Conservation (phyloP, 2,888 invertebrate species). For the Coremacera marginata region DNA sequence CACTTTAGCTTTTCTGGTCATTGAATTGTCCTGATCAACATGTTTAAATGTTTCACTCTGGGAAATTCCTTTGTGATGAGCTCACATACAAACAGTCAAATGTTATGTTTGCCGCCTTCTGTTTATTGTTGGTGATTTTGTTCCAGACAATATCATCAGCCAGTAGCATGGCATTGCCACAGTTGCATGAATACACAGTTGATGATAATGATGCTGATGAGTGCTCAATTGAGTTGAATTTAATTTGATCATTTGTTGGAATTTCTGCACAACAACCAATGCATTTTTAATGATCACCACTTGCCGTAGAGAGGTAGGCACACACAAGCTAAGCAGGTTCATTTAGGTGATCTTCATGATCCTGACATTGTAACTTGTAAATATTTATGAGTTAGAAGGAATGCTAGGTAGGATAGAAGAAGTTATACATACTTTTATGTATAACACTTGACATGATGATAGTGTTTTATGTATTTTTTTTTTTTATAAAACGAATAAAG, state of each 20-base stretch:
- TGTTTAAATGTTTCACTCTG: conserved; percentile 33
- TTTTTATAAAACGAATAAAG: no score
- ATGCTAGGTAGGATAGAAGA: no score
- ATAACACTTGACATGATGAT: no score
- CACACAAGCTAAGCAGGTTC: no score
- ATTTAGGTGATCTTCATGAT: no score
- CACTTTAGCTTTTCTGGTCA: not conserved
- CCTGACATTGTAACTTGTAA: no score
- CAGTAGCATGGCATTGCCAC: not conserved
- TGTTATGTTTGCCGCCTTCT: not conserved
- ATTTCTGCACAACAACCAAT: conserved; percentile 6
- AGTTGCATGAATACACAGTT: not conserved
- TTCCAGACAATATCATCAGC: conserved; percentile 10
- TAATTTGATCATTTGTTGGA: conserved; percentile 30
- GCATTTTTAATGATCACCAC: conserved; percentile 26
- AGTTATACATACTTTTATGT: no score
- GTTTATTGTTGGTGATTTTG: conserved; percentile 27
- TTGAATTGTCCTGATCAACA: conserved; percentile 43
- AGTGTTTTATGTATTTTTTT: no score
- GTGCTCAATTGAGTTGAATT: conserved; percentile 24
- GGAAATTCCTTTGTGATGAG: conserved; percentile 58
- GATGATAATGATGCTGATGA: not conserved
- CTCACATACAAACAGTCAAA: conserved; percentile 22
- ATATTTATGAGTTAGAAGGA: no score
- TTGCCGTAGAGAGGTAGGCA: no score